A percentile compares a stretch with the other conserved stretches of the same genome.
These are phyloP conservation scores for Ecliptopera silaceata DNA, from an alignment of 2,888 invertebrate species.

Conservation along the genomic window DNA sequence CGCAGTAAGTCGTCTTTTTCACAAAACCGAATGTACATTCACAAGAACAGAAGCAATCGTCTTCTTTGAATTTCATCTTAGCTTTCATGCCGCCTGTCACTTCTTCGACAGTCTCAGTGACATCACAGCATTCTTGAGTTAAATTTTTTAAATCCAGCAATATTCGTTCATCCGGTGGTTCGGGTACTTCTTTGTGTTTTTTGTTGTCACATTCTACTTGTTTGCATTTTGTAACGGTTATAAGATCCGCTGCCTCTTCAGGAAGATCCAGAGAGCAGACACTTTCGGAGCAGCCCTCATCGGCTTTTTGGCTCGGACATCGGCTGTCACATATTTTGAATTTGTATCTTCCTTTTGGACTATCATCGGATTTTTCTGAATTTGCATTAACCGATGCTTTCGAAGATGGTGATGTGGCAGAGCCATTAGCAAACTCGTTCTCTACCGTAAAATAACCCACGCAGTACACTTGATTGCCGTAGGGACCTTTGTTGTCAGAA, in stretches of 20 bases:
- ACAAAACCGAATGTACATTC: constrained; percentile 68
- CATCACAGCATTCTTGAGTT: constrained; percentile 49
- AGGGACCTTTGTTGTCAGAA: constrained; percentile 44
- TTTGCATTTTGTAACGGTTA: constrained; percentile 56
- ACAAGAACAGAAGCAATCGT: constrained; percentile 70
- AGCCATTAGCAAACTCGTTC: constrained; percentile 41
- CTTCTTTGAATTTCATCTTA: constrained; percentile 51
- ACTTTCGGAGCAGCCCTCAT: constrained; percentile 41
- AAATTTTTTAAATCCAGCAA: constrained; percentile 51
- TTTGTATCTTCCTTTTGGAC: constrained; percentile 37
- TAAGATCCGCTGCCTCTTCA: constrained; percentile 41
- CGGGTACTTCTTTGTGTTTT: constrained; percentile 44
- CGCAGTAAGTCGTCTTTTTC: constrained; percentile 70
- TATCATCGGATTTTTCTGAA: constrained; percentile 35
- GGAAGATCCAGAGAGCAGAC: constrained; percentile 52
- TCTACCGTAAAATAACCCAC: constrained; percentile 68
- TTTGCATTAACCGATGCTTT: constrained; percentile 34
- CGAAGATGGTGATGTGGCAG: constrained; percentile 19
- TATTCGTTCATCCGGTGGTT: constrained; percentile 52
- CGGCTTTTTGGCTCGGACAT: constrained; percentile 41
- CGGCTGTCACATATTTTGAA: constrained; percentile 47
- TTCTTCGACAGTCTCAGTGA: constrained; percentile 53
- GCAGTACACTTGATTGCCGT: constrained; percentile 57
- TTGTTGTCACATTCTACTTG: constrained; percentile 50
- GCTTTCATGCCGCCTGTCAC: constrained; percentile 55